Conservation (phyloP, 2,797 vertebrate genomes). For the Crenichthys baileyi region DNA sequence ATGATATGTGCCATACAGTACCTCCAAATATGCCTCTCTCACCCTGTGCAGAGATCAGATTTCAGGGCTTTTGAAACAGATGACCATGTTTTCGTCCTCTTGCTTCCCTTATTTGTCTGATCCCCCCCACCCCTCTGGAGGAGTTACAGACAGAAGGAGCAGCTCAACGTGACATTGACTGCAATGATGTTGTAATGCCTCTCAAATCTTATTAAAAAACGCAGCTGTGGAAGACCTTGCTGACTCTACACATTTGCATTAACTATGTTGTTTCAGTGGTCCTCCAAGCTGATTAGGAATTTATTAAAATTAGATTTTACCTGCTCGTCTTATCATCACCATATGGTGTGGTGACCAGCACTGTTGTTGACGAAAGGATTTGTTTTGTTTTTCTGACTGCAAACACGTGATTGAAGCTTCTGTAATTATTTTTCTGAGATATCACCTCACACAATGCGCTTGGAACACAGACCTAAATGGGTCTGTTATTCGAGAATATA, state of each 20-base stretch:
- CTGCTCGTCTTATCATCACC: constrained; percentile 78
- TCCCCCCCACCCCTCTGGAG: constrained; percentile 62
- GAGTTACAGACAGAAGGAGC: constrained; percentile 83
- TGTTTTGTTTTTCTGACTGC: constrained; percentile 68
- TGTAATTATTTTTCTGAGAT: constrained; percentile 41
- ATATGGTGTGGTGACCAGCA: constrained; percentile 75
- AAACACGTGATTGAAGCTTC: constrained; percentile 46
- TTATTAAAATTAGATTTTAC: constrained; percentile 87
- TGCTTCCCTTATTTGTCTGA: constrained; percentile 75
- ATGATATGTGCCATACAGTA: constrained; percentile 87
- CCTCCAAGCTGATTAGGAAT: constrained; percentile 86
- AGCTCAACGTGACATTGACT: constrained; percentile 85
- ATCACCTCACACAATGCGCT: constrained; percentile 23
- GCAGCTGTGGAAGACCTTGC: constrained; percentile 85
- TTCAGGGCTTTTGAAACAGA: constrained; percentile 86
- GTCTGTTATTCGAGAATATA: constrained; percentile 25
- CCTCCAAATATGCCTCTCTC: constrained; percentile 74
- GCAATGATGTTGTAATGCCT: constrained; percentile 86
- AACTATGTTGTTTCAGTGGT: constrained; percentile 81
- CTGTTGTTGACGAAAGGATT: constrained; percentile 66
- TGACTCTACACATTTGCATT: constrained; percentile 86
- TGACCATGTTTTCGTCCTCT: constrained; percentile 83
- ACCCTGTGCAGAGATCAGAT: constrained; percentile 87
- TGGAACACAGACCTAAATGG: constrained; percentile 21
- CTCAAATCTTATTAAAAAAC: constrained; percentile 88